Conservation (phyloP, 2,888 invertebrate species). For the Amphipoea lucens region DNA sequence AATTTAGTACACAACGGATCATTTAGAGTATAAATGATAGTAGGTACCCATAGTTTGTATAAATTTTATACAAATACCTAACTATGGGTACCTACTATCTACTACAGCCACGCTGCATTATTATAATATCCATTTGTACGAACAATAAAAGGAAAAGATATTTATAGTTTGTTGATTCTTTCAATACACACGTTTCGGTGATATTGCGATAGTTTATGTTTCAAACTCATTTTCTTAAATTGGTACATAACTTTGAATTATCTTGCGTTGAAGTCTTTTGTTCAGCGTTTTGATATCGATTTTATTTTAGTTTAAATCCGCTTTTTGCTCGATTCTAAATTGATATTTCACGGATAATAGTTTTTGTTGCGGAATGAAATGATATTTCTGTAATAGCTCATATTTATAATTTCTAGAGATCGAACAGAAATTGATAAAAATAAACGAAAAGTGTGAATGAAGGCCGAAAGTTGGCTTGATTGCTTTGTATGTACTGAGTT, state of each 20-base stretch:
- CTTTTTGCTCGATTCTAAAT: slow-evolving; percentile 20
- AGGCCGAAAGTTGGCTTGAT: slow-evolving; percentile 21
- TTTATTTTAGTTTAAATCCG: slow-evolving; percentile 26
- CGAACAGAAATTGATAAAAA: slow-evolving; percentile 22
- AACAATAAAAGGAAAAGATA: slow-evolving; percentile 17
- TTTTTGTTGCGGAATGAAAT: slow-evolving; percentile 21
- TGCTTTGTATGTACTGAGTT: neutral
- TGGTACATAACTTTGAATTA: slow-evolving; percentile 21
- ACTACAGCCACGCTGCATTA: neutral
- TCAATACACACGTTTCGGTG: slow-evolving; percentile 10
- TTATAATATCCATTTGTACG: slow-evolving; percentile 2
- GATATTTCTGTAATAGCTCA: neutral
- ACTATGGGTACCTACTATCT: neutral
- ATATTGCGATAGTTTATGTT: slow-evolving; percentile 17
- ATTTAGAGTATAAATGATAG: neutral
- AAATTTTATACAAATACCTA: neutral
- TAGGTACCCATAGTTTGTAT: too few relatives aligned
- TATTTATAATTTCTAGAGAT: slow-evolving; percentile 3
- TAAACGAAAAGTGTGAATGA: slow-evolving; percentile 10
- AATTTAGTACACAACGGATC: neutral
- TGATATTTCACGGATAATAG: slow-evolving; percentile 30
- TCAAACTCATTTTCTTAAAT: slow-evolving; percentile 43
- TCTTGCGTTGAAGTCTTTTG: slow-evolving; percentile 74
- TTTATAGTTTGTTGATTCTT: slow-evolving; percentile 18
- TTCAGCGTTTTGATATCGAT: slow-evolving; percentile 49